Evolutionary conservation across 2,797 vertebrate genomes (phyloP).

Genomic region (Cuniculus paca): DNA sequence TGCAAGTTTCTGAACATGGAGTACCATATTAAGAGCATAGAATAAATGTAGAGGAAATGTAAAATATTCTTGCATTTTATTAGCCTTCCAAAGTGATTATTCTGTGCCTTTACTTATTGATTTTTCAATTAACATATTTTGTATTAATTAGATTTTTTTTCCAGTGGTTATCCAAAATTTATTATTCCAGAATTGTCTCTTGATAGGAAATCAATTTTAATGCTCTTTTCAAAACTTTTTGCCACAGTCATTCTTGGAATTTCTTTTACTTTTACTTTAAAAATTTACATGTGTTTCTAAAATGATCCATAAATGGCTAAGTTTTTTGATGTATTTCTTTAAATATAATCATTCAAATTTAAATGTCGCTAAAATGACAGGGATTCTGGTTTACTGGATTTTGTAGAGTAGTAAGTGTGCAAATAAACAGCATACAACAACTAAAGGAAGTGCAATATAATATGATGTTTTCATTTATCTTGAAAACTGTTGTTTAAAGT

Average conservation of each 20-base stretch:
- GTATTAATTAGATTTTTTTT: constrained; percentile 12
- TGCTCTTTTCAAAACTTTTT: constrained; percentile 41
- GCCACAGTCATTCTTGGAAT: not conserved
- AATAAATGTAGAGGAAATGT: no score
- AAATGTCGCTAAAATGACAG: constrained; percentile 55
- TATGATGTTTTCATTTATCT: constrained; percentile 63
- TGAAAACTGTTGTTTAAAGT: constrained; percentile 76
- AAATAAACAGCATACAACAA: constrained; percentile 57
- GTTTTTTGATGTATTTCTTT: constrained; percentile 26
- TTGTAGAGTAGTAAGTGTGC: not conserved
- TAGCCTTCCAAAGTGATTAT: not conserved
- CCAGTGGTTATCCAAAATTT: not conserved
- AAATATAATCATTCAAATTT: constrained; percentile 19
- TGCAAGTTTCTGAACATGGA: no score
- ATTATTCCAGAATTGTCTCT: not conserved
- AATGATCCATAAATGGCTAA: constrained; percentile 30
- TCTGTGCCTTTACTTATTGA: not conserved
- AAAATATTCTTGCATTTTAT: constrained; percentile 11
- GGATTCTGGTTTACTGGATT: constrained; percentile 50
- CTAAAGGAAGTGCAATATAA: not conserved
- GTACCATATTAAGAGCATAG: no score
- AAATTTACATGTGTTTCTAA: constrained; percentile 3
- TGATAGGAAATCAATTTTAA: constrained; percentile 48
- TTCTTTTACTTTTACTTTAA: not conserved
- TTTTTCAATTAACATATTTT: not conserved